Conservation (phyloP, 2,888 invertebrate species). For the Exephanes ischioxanthus region DNA sequence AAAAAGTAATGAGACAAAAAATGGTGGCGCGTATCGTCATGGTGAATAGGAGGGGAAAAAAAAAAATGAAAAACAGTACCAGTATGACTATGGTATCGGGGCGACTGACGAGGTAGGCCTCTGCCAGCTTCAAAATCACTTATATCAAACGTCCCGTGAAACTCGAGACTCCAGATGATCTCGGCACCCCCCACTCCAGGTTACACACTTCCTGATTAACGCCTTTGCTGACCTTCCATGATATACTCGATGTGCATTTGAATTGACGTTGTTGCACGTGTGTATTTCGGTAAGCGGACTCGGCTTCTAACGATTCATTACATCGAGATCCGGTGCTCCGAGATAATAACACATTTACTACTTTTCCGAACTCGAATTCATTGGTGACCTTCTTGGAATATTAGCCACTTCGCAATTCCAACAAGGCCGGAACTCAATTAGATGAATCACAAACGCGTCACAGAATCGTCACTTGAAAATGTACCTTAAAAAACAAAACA, state of each 20-base stretch:
- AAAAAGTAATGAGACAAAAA: slow-evolving; percentile 76
- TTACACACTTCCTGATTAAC: slow-evolving; percentile 51
- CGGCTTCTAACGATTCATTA: neutral
- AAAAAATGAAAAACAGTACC: neutral
- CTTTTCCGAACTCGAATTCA: neutral
- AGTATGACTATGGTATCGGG: slow-evolving; percentile 30
- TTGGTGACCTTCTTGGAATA: neutral
- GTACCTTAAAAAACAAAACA: neutral
- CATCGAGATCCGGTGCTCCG: neutral
- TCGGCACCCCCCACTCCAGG: slow-evolving; percentile 32
- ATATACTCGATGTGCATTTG: slow-evolving; percentile 40
- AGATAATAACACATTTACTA: neutral
- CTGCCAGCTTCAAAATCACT: slow-evolving; percentile 30
- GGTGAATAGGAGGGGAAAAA: neutral
- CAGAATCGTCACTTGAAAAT: too few relatives aligned
- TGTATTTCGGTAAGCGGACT: neutral
- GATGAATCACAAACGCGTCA: neutral
- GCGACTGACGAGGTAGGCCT: slow-evolving; percentile 36
- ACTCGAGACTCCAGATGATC: slow-evolving; percentile 72
- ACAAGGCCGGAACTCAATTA: slow-evolving; percentile 1
- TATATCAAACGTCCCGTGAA: slow-evolving; percentile 74
- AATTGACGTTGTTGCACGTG: neutral
- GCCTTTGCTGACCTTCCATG: slow-evolving; percentile 45
- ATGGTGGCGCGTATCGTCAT: neutral
- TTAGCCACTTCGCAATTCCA: neutral